These are phyloP conservation scores for Nemoura dubitans DNA, from an alignment of 2,888 invertebrate species.

Conservation along the genomic window DNA sequence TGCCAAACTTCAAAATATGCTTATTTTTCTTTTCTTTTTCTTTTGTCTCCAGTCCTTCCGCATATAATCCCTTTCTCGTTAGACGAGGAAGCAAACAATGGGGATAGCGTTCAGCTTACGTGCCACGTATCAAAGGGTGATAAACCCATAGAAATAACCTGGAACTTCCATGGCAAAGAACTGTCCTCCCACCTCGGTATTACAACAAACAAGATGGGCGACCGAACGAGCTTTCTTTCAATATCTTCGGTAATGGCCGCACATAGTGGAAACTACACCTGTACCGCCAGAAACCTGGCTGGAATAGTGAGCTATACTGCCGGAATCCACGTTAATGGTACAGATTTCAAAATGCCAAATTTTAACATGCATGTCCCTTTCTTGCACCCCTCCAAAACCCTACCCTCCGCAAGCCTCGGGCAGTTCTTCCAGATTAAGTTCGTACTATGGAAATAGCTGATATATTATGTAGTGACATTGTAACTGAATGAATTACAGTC, in stretches of 20 bases:
- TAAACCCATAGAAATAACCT: slow-evolving; percentile 53
- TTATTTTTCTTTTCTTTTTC: background rate
- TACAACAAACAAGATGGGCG: slow-evolving; percentile 57
- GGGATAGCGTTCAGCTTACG: slow-evolving; percentile 55
- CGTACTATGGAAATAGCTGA: background rate
- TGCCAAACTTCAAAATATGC: background rate
- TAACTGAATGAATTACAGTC: background rate
- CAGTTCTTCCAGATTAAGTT: background rate
- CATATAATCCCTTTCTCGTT: slow-evolving; percentile 56
- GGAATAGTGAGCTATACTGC: slow-evolving; percentile 70
- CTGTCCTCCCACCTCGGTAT: slow-evolving; percentile 55
- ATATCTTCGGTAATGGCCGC: slow-evolving; percentile 61
- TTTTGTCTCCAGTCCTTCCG: slow-evolving; percentile 63
- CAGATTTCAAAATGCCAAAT: background rate
- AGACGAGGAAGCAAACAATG: slow-evolving; percentile 57
- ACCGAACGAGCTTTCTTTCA: slow-evolving; percentile 58
- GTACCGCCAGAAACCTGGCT: slow-evolving; percentile 71
- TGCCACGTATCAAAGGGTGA: slow-evolving; percentile 57
- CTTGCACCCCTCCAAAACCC: background rate
- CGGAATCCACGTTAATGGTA: slow-evolving; percentile 73
- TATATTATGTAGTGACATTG: background rate
- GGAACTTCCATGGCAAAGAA: slow-evolving; percentile 54
- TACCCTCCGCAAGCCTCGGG: too few relatives aligned
- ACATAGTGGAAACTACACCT: slow-evolving; percentile 73
- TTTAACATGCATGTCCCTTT: background rate